Base-by-base conservation (phyloP, 2,888 invertebrate genomes). In the Clivina fossor region DNA sequence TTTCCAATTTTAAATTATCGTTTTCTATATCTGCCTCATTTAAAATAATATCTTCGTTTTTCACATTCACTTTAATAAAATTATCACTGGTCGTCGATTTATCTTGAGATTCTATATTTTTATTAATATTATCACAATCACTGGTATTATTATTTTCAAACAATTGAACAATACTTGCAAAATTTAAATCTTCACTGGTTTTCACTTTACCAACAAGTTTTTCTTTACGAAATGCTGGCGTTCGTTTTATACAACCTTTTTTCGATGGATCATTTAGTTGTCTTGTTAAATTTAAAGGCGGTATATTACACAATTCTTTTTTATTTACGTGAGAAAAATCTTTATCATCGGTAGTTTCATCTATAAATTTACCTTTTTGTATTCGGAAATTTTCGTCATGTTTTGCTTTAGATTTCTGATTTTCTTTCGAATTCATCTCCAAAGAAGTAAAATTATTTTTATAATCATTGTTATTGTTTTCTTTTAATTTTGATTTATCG, bases 171-270 rank as follows among this genome's bases (percentile, higher is more conserved):
- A 58, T 62, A 8, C 38, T 49, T 9, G 49, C 38, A 28, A 49
- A 49, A 32, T 46, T 32, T 11, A 15, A 44, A 24, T 35, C 28
- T n/a, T 38, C 49, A 30, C 19, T 19, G 9, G n/a, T 26, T 40
- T 49, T 50, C 3, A 32, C 16, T 40, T 40, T 15, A 24, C 24
- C 35, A 1, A 35, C 22, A 11, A 13, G 15, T 32, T 68, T 76
- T 60, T 79, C 79, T 51, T 77, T 70, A 33, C 81, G 70, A 65
- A 81, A 81, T 1, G 81, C 81, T 7, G 80, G 81, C 20, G 77
- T 78, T 46, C 81, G 67, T 66, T 79, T 80, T n/a, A 80, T 78
- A 47, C 65, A 66, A 58, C 75, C 74, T 26, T 66, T 70, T 62
- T 71, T 74, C 2, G 66, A 61, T 4, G 76, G 76, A 62, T 77